Conservation (phyloP, 1,140 invertebrate species). For the Lordiphosa stackelbergi region DNA sequence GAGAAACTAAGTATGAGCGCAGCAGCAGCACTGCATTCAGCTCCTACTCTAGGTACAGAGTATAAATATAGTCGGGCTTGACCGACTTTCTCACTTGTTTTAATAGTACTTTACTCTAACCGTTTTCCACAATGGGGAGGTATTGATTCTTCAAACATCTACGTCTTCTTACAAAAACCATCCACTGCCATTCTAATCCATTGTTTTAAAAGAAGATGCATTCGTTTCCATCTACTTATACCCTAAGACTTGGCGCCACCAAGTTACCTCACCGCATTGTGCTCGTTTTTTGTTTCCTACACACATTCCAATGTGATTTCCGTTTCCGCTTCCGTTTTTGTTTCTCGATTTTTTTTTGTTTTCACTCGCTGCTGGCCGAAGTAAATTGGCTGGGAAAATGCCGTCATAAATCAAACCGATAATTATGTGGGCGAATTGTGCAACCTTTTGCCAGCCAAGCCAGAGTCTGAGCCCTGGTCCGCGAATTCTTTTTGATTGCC, state of each 20-base stretch:
- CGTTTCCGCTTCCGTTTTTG: constrained; percentile 37
- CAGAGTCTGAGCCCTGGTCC: constrained; percentile 1
- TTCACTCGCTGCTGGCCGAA: constrained; percentile 31
- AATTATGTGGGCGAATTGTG: constrained; percentile 70
- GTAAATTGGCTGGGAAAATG: constrained; percentile 71
- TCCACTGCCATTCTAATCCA: no score
- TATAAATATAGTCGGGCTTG: no score
- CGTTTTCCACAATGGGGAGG: no score
- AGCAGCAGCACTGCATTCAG: no score
- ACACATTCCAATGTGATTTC: constrained; percentile 42
- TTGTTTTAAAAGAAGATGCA: no score
- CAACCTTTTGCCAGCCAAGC: constrained; percentile 35
- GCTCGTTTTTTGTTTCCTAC: constrained; percentile 1
- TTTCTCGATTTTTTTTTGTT: neutral
- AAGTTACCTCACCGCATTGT: neutral
- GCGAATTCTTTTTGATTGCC: constrained; percentile 41
- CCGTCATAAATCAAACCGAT: constrained; percentile 72
- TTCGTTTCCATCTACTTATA: no score
- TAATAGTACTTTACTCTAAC: no score
- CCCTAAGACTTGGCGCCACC: neutral
- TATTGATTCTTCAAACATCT: no score
- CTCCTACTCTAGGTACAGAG: no score
- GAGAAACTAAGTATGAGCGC: no score
- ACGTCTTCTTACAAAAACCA: no score
- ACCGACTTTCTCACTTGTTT: no score